Evolutionary conservation across 2,797 vertebrate genomes (phyloP).

Genomic region (Thunnus albacares): DNA sequence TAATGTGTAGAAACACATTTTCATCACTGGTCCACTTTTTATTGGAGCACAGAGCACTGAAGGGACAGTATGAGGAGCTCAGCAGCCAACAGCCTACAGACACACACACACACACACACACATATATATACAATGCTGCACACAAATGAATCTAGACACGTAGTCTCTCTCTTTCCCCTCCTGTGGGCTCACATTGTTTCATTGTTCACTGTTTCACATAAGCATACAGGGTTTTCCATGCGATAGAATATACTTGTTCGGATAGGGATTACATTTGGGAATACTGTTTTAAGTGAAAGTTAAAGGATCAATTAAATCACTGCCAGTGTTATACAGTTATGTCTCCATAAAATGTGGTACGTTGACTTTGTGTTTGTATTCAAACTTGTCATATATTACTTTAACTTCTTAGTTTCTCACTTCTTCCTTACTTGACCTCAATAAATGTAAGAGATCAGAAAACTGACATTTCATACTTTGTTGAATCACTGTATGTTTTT

Average conservation of each 20-base stretch:
- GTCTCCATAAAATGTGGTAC: not conserved
- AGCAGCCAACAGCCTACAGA: not conserved
- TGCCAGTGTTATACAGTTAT: not conserved
- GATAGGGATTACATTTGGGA: not conserved
- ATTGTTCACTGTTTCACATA: not conserved
- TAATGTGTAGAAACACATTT: slow-evolving; percentile 52
- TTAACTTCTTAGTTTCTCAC: not conserved
- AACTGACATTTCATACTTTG: not conserved
- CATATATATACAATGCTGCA: not conserved
- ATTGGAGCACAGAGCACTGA: slow-evolving; percentile 12
- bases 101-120: not conserved
- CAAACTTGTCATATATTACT: not conserved
- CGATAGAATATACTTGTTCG: not conserved
- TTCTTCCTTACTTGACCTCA: not conserved
- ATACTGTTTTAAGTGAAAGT: not conserved
- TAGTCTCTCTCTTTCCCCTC: not conserved
- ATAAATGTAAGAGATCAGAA: not conserved
- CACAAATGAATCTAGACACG: not conserved
- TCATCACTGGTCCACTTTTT: slow-evolving; percentile 50
- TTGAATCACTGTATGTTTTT: not conserved
- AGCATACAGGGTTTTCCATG: not conserved
- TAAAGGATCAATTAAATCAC: not conserved
- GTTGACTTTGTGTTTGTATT: not conserved
- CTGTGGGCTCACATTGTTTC: not conserved
- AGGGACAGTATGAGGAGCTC: slow-evolving; percentile 4